These are phyloP conservation scores for Chrysolina americana DNA, from an alignment of 2,888 invertebrate genomes.

Conservation along the genomic window DNA sequence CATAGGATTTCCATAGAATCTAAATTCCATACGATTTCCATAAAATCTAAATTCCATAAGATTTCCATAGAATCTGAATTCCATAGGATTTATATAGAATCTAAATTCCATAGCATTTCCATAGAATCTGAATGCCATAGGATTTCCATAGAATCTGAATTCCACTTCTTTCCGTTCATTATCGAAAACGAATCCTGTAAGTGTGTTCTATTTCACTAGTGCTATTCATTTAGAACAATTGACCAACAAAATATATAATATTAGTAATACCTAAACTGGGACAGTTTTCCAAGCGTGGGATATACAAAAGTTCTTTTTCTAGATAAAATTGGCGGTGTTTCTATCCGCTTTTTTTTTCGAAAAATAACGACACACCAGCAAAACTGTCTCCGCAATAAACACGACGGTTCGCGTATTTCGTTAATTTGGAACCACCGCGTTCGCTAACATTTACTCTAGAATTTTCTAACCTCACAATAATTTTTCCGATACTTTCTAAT, in stretches of 20 bases:
- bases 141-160: not conserved
- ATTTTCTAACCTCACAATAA: constrained; percentile 46
- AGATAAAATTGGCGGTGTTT: too few relatives aligned
- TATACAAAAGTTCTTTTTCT: too few relatives aligned
- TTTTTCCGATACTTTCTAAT: constrained; percentile 42
- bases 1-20: not conserved
- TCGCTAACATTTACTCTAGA: constrained; percentile 51
- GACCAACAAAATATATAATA: constrained; percentile 13
- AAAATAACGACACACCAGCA: constrained; percentile 24
- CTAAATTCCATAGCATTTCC: too few relatives aligned
- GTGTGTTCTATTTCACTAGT: not conserved
- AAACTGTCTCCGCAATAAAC: constrained; percentile 33
- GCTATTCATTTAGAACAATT: constrained; percentile 1
- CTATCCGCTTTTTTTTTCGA: not conserved
- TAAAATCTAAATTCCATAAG: not conserved
- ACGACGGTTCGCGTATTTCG: constrained; percentile 1
- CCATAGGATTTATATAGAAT: not conserved
- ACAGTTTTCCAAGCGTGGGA: not conserved
- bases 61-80: not conserved
- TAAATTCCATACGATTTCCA: not conserved
- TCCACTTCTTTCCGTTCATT: not conserved
- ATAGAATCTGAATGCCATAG: too few relatives aligned
- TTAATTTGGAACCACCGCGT: constrained; percentile 49
- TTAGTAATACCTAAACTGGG: not conserved
- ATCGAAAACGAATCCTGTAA: not conserved